Evolutionary conservation across 2,113 vertebrate species (phyloP), one percentile per base, ranked within the genome.

Genomic region (Catagonus wagneri): DNA sequence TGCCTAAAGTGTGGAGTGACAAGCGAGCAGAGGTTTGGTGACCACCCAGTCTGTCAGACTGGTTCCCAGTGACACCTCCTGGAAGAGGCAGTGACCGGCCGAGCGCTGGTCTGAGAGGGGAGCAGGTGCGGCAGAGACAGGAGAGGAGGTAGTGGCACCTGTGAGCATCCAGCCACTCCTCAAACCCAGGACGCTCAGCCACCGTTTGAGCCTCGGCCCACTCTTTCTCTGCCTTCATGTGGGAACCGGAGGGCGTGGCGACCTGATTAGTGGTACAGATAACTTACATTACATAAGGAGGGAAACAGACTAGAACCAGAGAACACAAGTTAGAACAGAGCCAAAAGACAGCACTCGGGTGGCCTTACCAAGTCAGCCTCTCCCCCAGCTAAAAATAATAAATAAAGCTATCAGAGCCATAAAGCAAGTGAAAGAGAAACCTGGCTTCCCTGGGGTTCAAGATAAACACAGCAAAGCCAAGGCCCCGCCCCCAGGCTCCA

Each of bases 291-390:
- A 68, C 89, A 76, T 87, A 97, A 97, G 39, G n/a, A 83, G 12
- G 89, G 74, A 94, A 93, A 71, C n/a, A 91, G 54, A 69, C 69
- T 3, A 95, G 75, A 97, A 61, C 16, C 74, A 93, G 91, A 87
- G 91, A 96, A 86, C 68, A 71, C 91, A 96, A 97, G 97, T 97
- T 83, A 94, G 60, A 93, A 97, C 93, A 97, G 89, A 96, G 68
- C 79, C 50, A n/a, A 92, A 86, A 92, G 83, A 50, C 65, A 94
- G 69, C 50, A 83, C 85, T 89, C 54, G 25, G 56, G 39, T 56
- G 72, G 56, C 36, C 14, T 96, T 86, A 86, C 85, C 89, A 93
- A 92, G 96, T 68, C 81, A 78, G 89, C 91, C 65, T 83, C 50
- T 83, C 50, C 52, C n/a, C 32, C 58, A 74, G 78, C 89, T 93